phyloP scores from a whole-genome alignment of 2,797 vertebrate species.

The Sciaenops ocellatus region DNA sequence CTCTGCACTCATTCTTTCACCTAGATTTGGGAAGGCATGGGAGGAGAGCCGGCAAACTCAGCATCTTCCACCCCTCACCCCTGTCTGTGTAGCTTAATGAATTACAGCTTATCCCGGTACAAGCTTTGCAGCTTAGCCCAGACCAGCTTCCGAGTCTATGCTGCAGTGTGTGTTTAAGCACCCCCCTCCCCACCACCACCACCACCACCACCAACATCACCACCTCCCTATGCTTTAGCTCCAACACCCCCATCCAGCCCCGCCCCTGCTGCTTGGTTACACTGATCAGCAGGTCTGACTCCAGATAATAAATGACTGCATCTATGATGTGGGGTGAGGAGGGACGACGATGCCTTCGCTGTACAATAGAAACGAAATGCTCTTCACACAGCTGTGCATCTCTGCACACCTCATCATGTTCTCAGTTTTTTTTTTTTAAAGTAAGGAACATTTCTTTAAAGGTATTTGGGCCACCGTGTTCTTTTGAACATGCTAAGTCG shows the following conservation, averaged over 20 bases:
- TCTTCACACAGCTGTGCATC: constrained; percentile 49
- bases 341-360: constrained; percentile 47
- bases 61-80: constrained; percentile 80
- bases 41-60: constrained; percentile 75
- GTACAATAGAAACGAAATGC: constrained; percentile 25
- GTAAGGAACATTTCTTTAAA: constrained; percentile 37
- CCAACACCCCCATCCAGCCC: constrained; percentile 33
- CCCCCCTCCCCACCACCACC: background rate
- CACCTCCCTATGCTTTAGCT: constrained; percentile 7
- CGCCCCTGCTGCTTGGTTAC: constrained; percentile 63
- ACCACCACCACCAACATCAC: background rate
- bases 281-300: constrained; percentile 60
- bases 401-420: constrained; percentile 43
- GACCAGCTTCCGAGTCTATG: constrained; percentile 66
- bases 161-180: constrained; percentile 67
- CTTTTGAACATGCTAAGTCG: constrained; percentile 13
- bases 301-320: constrained; percentile 65
- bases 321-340: constrained; percentile 16
- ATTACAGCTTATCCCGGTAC: constrained; percentile 82
- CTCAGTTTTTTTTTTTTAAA: constrained; percentile 18
- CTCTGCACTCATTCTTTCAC: constrained; percentile 75
- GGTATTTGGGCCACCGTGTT: constrained; percentile 40
- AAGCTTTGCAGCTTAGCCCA: constrained; percentile 83
- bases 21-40: constrained; percentile 59
- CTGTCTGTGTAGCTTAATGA: constrained; percentile 81